Base-by-base conservation (phyloP, 1,140 invertebrate genomes). In the Bicyclus anynana region DNA sequence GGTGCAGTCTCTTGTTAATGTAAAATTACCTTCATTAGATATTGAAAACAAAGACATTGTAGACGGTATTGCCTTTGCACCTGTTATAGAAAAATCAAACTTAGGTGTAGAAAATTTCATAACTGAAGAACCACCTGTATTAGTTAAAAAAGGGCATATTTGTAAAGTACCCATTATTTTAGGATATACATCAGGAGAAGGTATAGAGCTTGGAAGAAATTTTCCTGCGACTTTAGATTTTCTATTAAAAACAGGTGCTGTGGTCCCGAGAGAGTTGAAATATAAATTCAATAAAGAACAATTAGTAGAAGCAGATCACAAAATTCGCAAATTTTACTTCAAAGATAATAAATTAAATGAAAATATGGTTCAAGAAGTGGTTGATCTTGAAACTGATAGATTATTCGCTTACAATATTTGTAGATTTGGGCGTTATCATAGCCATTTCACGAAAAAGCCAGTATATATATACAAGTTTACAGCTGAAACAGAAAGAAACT, bases 261-360 rank as follows among this genome's bases (percentile, higher is more conserved):
- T 82, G n/a, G 72, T 87, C 12, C 80, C 84, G 2, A 74, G 81
- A 63, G 83, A 86, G 63, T 47, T 87, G n/a, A 84, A 84, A 70
- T 48, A 84, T 12, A 77, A 74, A 57, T 62, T 68, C 42, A 46
- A 56, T 7, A 13, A 23, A 21, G 61, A 75, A 16, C 60, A 62
- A 53, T 20, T 78, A 42, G 13, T 67, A 40, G 27, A 62, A 13
- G 51, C 59, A 0, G 81, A 83, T 53, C 46, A 57, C 20, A 75
- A 69, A 65, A 75, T 88, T 37, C 62, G 77, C 12, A 59, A 69
- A n/a, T 54, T 68, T 42, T 86, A 88, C 51, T 86, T 84, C 49
- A 52, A 66, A 5, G 55, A 53, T n/a, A 71, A 75, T 37, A 44
- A 62, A 2, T 61, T 85, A 35, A 67, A 69, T 20, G 49, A 37